Base-by-base conservation (phyloP, 2,113 vertebrate genomes). In the Xiphophorus couchianus region DNA sequence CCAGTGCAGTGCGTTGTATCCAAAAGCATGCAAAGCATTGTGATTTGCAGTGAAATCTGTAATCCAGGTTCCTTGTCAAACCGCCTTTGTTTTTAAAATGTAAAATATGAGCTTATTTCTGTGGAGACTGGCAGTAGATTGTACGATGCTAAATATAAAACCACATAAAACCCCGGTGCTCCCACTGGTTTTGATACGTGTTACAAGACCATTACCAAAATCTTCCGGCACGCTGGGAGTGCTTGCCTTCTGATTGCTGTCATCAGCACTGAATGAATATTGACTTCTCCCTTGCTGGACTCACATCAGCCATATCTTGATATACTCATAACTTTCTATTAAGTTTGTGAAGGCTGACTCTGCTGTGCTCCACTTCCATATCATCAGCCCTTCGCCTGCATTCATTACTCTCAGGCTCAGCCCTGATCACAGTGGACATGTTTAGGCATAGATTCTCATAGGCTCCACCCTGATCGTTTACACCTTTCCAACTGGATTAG, bases 281-380 rank as follows among this genome's bases (percentile, higher is more conserved):
- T 85, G 86, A 84, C 81, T 73, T 87, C 73, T 88, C 75, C 77
- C 83, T 76, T 42, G 86, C 81, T 81, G 77, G 74, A 84, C 69
- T 74, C 62, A 22, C 76, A 69, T 30, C 70, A 77, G 74, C 78
- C 71, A 69, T 71, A 77, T 77, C 73, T 84, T 68, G 69, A 84
- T 85, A 81, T n/a, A 84, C 82, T 84, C 81, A 83, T 84, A 88
- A 85, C 81, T 87, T 88, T 85, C 73, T 86, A 88, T 85, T 86
- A 83, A 71, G 71, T 87, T 84, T 84, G 74, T 73, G 81, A 81
- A 70, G 60, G 81, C 78, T 80, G 71, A 73, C 69, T 76, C 73
- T 75, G 81, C 80, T 66, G 76, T 74, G 71, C 73, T 82, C 62
- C 74, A 75, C 76, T 75, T 73, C 66, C 33, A 62, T 66, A 71